Evolutionary conservation across 2,888 invertebrate genomes (phyloP).

Genomic region (Shargacucullia verbasci): DNA sequence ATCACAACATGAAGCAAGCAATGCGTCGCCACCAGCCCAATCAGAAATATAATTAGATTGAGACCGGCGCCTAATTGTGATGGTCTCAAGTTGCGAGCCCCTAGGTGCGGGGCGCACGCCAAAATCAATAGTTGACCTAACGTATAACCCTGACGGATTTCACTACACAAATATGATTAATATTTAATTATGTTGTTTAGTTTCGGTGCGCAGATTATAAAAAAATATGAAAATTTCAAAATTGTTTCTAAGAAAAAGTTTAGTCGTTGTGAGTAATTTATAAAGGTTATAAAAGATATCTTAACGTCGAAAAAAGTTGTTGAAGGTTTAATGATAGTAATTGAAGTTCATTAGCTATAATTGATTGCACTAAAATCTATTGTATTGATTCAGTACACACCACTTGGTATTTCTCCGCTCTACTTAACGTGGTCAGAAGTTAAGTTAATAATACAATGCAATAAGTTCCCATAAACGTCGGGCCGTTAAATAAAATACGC

Average conservation of each 20-base stretch:
- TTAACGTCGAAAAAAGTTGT: neutral
- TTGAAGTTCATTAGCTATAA: conserved; percentile 32
- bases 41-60: conserved; percentile 88
- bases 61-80: conserved; percentile 84
- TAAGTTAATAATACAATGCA: conserved; percentile 66
- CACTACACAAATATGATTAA: conserved; percentile 66
- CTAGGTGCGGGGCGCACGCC: conserved; percentile 68
- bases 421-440: conserved; percentile 56
- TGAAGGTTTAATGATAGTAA: conserved; percentile 31
- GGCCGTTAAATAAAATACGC: conserved; percentile 74
- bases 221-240: neutral
- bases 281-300: neutral
- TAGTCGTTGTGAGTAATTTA: too few species aligned
- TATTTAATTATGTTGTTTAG: conserved; percentile 52
- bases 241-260: too few species aligned
- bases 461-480: conserved; percentile 75
- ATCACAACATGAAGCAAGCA: conserved; percentile 53
- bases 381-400: conserved; percentile 47
- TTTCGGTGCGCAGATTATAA: neutral
- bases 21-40: conserved; percentile 74
- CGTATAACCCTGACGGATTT: conserved; percentile 67
- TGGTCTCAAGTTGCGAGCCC: conserved; percentile 84
- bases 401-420: conserved; percentile 54
- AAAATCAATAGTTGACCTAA: conserved; percentile 84
- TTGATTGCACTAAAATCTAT: conserved; percentile 50